A percentile compares a stretch with the other conserved stretches of the same genome.
Evolutionary conservation across 2,797 vertebrate species (phyloP).

Genomic region (Phataginus tricuspis): DNA sequence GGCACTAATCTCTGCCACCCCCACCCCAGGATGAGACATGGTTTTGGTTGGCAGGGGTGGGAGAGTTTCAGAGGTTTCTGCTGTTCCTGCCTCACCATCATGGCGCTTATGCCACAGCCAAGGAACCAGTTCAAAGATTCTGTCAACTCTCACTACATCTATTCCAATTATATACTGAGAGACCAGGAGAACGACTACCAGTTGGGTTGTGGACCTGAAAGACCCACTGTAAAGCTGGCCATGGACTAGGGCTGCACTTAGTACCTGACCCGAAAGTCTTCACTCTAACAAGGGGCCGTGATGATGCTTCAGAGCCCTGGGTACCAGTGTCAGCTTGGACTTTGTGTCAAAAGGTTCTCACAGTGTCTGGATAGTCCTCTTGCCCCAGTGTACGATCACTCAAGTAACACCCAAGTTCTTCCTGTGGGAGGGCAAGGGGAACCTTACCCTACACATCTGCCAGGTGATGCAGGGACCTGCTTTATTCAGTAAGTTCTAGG

Average conservation of each 20-base stretch:
- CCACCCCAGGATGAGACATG: too few species aligned
- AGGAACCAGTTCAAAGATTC: not conserved
- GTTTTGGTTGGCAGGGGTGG: not conserved
- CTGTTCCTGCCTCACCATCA: not conserved
- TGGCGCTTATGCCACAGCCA: not conserved
- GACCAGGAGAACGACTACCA: not conserved
- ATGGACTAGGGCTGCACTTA: too few species aligned
- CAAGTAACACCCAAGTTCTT: not conserved
- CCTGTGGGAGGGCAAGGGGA: not conserved
- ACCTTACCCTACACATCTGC: fast-evolving
- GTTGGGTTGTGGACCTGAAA: not conserved
- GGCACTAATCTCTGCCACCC: not conserved
- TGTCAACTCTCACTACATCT: not conserved
- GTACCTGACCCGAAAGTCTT: not conserved
- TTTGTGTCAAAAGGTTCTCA: not conserved
- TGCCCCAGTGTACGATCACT: not conserved
- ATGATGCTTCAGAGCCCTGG: not conserved
- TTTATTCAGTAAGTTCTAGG: not conserved
- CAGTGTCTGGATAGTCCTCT: not conserved
- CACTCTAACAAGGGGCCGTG: not conserved
- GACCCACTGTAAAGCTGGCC: not conserved
- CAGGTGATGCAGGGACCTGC: not conserved
- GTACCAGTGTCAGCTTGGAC: not conserved
- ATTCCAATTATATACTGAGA: not conserved
- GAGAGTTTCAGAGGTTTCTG: not conserved